Evolutionary conservation across 2,113 vertebrate genomes (phyloP), one percentile per base, ranked within the genome.

Genomic region (Cyphomyrus plagiostoma): DNA sequence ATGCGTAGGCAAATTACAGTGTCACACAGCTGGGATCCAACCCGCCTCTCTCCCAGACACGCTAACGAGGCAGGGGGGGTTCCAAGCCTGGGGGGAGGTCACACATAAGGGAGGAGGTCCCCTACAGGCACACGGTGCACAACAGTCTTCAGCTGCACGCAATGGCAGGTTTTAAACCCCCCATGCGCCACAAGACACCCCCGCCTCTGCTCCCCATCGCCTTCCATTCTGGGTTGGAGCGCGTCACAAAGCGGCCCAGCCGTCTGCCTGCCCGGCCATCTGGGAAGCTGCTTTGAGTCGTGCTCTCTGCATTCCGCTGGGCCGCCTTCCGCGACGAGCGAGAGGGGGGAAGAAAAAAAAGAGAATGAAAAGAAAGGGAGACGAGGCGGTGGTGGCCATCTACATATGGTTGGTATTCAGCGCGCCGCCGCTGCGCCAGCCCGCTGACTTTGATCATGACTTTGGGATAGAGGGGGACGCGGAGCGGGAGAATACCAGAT

Each of bases 251-350:
- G 92, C 91, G 91, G 90, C 90, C 90, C 90, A 89, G 91, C 90
- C 89, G 91, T 91, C 92, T 93, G 92, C 89, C 88, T 50, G 92
- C 89, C 89, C 53, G 85, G 90, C 92, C 92, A 91, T 93, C 90
- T 93, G 92, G 92, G 92, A 92, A 82, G 89, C 89, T 62, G 88
- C 87, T 90, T 90, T 91, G 82, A 77, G 86, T 88, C 82, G 70
- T 53, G 80, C 26, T 90, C 70, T 77, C 89, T 84, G 53, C 62
- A 39, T 90, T 92, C 88, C 87, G 53, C 88, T 58, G 89, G 90
- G 86, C 89, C 74, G 39, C 49, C 89, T 80, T 49, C 35, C 9
- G 86, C 21, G 86, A 86, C 84, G 66, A 23, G 50, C 62, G 52
- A 89, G 88, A 90, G 80, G 13, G 45, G 8, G 80, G 35, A 23